Conservation (phyloP, 1,140 invertebrate genomes). For the Diabrotica undecimpunctata region DNA sequence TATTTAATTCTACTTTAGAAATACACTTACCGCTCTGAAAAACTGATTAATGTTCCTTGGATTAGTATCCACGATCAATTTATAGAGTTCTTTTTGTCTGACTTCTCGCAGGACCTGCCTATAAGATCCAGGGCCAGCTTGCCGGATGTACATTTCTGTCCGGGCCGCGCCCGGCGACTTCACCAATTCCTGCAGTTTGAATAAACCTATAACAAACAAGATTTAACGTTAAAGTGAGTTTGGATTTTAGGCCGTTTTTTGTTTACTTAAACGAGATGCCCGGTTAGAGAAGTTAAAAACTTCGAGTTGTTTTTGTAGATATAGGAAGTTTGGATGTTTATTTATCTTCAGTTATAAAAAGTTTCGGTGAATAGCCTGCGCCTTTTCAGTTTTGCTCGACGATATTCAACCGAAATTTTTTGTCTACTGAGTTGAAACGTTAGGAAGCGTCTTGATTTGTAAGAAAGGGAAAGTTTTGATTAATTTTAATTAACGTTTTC, state of each 20-base stretch:
- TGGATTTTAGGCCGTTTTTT: background rate
- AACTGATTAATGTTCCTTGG: slow-evolving; percentile 71
- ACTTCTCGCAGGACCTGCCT: slow-evolving; percentile 75
- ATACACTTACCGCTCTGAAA: slow-evolving; percentile 73
- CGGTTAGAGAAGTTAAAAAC: background rate
- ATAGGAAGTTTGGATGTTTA: no score
- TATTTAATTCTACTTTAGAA: background rate
- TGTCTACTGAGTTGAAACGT: no score
- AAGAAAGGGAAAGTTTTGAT: no score
- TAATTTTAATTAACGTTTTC: no score
- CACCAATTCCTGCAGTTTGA: slow-evolving; percentile 82
- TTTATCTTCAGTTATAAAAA: background rate
- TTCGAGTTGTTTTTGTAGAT: background rate
- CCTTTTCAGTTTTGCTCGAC: no score
- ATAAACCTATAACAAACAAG: slow-evolving; percentile 64
- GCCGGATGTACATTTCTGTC: slow-evolving; percentile 80
- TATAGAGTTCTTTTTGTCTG: slow-evolving; percentile 76
- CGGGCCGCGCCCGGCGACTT: slow-evolving; percentile 60
- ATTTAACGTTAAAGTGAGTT: background rate
- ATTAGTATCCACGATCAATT: slow-evolving; percentile 81
- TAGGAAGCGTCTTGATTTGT: no score
- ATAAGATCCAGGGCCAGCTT: slow-evolving; percentile 70
- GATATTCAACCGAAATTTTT: no score
- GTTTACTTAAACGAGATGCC: background rate
- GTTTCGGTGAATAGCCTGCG: no score